Evolutionary conservation across 2,113 vertebrate genomes (phyloP).

Genomic region (Hippocampus zosterae): DNA sequence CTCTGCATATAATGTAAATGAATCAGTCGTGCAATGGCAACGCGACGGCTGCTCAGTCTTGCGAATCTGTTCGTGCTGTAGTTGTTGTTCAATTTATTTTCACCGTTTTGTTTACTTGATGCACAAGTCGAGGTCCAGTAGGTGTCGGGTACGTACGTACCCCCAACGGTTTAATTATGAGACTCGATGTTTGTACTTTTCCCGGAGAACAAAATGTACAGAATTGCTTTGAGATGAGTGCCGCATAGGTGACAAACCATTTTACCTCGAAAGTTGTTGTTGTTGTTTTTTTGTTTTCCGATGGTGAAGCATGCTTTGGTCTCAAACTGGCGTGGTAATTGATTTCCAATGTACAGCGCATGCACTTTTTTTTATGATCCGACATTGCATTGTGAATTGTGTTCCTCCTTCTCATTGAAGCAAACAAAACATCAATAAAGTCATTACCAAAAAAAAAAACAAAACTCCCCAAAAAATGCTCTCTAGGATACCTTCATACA

Average conservation of each 20-base stretch:
- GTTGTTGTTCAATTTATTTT: background rate
- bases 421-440: slow-evolving; percentile 21
- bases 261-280: background rate
- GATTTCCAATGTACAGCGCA: slow-evolving; percentile 46
- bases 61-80: background rate
- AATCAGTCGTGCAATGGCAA: background rate
- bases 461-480: background rate
- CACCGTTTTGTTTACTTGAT: background rate
- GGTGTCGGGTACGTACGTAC: background rate
- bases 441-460: background rate
- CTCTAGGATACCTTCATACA: slow-evolving; percentile 9
- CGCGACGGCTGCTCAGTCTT: background rate
- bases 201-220: background rate
- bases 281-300: background rate
- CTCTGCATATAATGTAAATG: background rate
- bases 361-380: slow-evolving; percentile 45
- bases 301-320: background rate
- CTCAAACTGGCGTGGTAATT: background rate
- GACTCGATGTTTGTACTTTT: background rate
- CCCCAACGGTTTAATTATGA: background rate
- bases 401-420: slow-evolving; percentile 18
- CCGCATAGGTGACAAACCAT: background rate
- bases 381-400: slow-evolving; percentile 41
- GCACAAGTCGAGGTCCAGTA: background rate
- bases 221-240: background rate